These are phyloP conservation scores for Camponotus vicinus DNA, from an alignment of 1,140 invertebrate species.

Conservation along the genomic window DNA sequence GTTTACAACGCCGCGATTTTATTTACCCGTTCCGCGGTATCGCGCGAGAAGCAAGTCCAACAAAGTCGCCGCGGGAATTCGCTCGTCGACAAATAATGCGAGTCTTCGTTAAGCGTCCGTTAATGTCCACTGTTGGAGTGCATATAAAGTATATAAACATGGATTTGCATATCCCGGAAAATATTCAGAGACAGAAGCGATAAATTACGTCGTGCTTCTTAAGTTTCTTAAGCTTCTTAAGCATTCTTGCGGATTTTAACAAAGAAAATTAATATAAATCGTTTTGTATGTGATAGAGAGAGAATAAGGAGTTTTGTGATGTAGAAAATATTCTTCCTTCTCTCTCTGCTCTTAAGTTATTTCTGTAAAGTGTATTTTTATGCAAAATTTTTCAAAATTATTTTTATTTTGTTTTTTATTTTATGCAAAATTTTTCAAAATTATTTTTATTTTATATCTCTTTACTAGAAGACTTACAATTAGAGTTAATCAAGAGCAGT, in stretches of 20 bases:
- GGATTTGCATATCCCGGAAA: background rate
- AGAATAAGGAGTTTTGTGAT: background rate
- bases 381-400: background rate
- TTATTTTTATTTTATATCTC: background rate
- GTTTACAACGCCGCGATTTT: constrained; percentile 53
- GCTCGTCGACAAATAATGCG: constrained; percentile 9
- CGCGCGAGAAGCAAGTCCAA: constrained; percentile 7
- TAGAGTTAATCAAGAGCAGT: background rate
- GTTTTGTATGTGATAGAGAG: background rate
- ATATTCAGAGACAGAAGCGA: background rate
- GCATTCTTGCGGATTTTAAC: background rate
- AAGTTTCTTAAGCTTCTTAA: no score
- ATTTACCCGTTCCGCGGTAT: constrained; percentile 15
- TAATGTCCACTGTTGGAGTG: constrained; percentile 4
- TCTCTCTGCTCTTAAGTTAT: background rate
- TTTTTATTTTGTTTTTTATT: background rate
- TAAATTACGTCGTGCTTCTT: background rate
- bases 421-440: background rate
- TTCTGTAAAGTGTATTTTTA: background rate
- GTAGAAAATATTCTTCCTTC: background rate
- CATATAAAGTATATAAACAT: background rate
- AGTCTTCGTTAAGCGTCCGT: constrained; percentile 29
- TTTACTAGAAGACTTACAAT: background rate
- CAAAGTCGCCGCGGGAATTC: constrained; percentile 33
- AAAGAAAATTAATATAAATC: background rate